phyloP scores from a whole-genome alignment of 2,797 vertebrate species.

The Carcharodon carcharias region DNA sequence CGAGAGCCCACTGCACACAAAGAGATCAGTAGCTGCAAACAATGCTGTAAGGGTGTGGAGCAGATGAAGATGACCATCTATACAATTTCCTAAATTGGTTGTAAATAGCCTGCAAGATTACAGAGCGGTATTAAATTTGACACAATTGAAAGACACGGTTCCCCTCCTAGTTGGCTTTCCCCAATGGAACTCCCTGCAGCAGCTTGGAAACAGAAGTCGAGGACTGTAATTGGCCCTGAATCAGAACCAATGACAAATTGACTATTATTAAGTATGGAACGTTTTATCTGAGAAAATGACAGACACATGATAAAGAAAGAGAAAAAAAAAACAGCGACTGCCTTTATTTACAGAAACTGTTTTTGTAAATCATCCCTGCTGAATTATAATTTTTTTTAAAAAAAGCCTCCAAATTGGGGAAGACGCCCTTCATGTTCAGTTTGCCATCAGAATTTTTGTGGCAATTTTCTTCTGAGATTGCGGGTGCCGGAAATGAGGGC shows the following conservation, averaged over 20 bases:
- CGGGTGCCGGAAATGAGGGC: not conserved
- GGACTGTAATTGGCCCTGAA: not conserved
- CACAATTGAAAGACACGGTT: not conserved
- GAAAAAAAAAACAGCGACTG: not conserved
- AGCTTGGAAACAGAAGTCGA: not conserved
- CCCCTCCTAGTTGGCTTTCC: too few relatives aligned
- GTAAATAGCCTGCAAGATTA: not conserved
- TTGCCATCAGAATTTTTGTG: not conserved
- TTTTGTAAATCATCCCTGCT: not conserved
- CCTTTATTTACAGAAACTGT: not conserved
- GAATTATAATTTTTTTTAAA: not conserved
- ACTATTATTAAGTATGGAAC: not conserved
- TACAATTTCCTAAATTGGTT: slow-evolving; percentile 22
- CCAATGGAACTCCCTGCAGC: not conserved
- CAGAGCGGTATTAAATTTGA: slow-evolving; percentile 1
- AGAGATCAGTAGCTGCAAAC: not conserved
- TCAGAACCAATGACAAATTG: not conserved
- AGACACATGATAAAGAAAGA: not conserved
- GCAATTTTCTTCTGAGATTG: not conserved
- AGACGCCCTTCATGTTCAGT: not conserved
- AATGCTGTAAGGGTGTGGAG: not conserved
- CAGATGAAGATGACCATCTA: not conserved
- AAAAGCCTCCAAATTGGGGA: not conserved
- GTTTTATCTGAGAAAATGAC: not conserved
- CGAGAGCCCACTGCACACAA: not conserved